phyloP scores from a whole-genome alignment of 2,797 vertebrate species.

The Emys orbicularis region DNA sequence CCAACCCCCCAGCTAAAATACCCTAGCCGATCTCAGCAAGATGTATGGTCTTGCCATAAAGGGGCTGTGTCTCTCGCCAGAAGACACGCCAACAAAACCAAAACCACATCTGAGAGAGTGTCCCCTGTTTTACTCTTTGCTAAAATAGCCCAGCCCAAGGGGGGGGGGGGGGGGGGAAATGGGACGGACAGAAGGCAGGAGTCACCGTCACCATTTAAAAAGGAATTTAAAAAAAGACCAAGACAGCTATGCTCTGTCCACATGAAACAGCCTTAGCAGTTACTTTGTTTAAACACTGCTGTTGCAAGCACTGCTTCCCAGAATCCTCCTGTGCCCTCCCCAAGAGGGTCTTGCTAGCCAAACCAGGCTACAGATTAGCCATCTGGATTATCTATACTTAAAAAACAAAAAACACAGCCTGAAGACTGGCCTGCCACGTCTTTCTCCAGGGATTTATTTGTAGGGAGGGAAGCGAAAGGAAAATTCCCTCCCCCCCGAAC shows the following conservation, averaged over 20 bases:
- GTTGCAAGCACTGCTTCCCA: not conserved
- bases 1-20: not conserved
- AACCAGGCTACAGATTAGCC: slow-evolving; percentile 41
- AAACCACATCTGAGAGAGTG: rapidly evolving
- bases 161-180: not conserved
- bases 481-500: not conserved
- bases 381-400: slow-evolving; percentile 44
- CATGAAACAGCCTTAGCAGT: slow-evolving; percentile 25
- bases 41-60: rapidly evolving
- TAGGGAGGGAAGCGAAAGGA: not conserved
- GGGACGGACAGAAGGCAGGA: slow-evolving; percentile 26
- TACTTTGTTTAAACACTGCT: slow-evolving; percentile 22
- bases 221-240: slow-evolving; percentile 27
- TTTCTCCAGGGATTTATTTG: not conserved
- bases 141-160: not conserved
- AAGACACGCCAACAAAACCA: not conserved
- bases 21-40: not conserved
- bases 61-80: not conserved
- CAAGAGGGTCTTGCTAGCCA: slow-evolving; percentile 52
- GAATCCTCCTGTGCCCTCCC: not conserved
- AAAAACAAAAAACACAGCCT: not conserved
- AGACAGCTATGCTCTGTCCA: slow-evolving; percentile 57
- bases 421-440: not conserved
- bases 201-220: slow-evolving; percentile 27
- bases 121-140: not conserved